A percentile compares a stretch with the other conserved stretches of the same genome.
These are phyloP conservation scores for Eumaeus atala DNA, from an alignment of 1,140 invertebrate genomes.

Conservation along the genomic window DNA sequence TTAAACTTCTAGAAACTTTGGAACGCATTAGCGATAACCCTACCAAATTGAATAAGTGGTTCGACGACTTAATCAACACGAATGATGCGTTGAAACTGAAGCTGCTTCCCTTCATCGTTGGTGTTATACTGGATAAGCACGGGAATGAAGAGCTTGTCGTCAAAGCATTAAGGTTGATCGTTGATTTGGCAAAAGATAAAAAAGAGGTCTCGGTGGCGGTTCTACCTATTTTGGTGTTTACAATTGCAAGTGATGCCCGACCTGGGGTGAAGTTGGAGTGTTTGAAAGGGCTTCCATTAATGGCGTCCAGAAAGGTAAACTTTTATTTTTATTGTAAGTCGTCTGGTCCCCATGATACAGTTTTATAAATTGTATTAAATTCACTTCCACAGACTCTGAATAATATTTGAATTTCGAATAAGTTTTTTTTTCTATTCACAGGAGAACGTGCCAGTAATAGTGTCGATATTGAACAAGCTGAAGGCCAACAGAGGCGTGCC, in stretches of 20 bases:
- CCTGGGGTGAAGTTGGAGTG: conserved; percentile 50
- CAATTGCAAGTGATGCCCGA: conserved; percentile 40
- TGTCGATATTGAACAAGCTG: conserved; percentile 49
- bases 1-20: conserved; percentile 46
- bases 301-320: conserved; percentile 54
- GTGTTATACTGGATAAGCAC: conserved; percentile 37
- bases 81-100: conserved; percentile 40
- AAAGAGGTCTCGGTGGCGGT: conserved; percentile 51
- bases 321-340: too few species aligned
- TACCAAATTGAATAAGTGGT: conserved; percentile 46
- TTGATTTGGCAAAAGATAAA: conserved; percentile 36
- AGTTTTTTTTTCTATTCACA: conserved; percentile 25
- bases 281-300: conserved; percentile 48
- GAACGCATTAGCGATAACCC: conserved; percentile 45
- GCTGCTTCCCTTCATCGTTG: conserved; percentile 45
- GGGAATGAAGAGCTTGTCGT: conserved; percentile 37
- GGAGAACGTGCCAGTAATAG: conserved; percentile 55
- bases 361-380: too few species aligned
- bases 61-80: conserved; percentile 30
- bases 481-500: conserved; percentile 49
- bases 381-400: too few species aligned
- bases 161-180: conserved; percentile 33
- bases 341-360: too few species aligned
- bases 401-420: too few species aligned
- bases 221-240: conserved; percentile 52